Conservation (phyloP, 1,140 invertebrate genomes). For the Drosophila mayri region DNA sequence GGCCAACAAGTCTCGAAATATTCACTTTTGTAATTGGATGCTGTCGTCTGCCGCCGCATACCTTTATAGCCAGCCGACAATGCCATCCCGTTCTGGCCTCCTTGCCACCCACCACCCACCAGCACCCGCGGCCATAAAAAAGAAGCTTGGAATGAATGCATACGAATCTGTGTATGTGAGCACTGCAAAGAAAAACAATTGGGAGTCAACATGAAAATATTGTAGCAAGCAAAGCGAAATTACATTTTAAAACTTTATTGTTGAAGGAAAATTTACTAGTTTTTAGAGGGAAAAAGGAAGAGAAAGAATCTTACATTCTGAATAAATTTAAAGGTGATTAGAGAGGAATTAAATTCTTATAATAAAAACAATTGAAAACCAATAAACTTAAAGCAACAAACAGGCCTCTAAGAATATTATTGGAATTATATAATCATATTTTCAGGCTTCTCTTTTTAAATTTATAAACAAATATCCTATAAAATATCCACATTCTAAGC, state of each 20-base stretch:
- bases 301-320: too few species aligned
- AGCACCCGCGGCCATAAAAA: slow-evolving; percentile 36
- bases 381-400: too few species aligned
- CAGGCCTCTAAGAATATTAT: too few species aligned
- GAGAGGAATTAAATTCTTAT: too few species aligned
- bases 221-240: not conserved
- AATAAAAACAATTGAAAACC: too few species aligned
- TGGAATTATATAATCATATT: too few species aligned
- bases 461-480: too few species aligned
- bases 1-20: slow-evolving; percentile 60
- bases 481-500: not conserved
- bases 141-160: slow-evolving; percentile 50
- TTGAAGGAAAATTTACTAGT: not conserved
- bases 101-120: not conserved
- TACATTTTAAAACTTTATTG: not conserved
- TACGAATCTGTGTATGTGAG: slow-evolving; percentile 26
- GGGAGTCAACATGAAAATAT: not conserved
- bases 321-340: too few species aligned
- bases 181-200: slow-evolving; percentile 15
- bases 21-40: slow-evolving; percentile 80
- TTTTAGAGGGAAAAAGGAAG: too few species aligned
- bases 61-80: slow-evolving; percentile 50
- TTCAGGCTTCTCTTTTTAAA: too few species aligned
- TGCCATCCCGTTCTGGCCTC: not conserved
- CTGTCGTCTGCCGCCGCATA: slow-evolving; percentile 61